These are phyloP conservation scores for Bombus waltoni DNA, from an alignment of 1,140 invertebrate genomes.

Conservation along the genomic window DNA sequence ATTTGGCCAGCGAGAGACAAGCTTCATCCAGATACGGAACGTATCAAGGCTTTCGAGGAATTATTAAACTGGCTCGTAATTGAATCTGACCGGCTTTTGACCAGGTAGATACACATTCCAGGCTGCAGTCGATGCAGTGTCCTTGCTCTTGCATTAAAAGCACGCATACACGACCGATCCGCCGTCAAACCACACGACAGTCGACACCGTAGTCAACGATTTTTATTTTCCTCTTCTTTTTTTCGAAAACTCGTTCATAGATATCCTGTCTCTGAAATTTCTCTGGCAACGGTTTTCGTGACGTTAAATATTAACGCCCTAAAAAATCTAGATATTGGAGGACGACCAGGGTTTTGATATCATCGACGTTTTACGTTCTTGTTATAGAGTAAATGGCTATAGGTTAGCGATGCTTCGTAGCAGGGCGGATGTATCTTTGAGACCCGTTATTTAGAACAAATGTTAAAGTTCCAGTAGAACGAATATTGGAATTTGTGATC, in stretches of 20 bases:
- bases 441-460: neutral
- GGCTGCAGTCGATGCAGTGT: neutral
- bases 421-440: too few relatives aligned
- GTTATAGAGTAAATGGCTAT: too few relatives aligned
- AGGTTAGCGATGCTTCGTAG: too few relatives aligned
- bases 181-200: neutral
- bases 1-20: conserved; percentile 41
- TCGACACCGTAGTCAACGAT: neutral
- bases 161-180: too few relatives aligned
- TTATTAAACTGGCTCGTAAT: conserved; percentile 74
- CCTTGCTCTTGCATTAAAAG: neutral
- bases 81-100: conserved; percentile 73
- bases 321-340: neutral
- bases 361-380: too few relatives aligned
- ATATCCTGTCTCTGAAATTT: conserved; percentile 11
- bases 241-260: neutral
- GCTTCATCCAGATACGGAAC: conserved; percentile 53
- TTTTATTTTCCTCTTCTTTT: neutral
- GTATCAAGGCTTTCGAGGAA: conserved; percentile 66
- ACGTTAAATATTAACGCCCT: neutral
- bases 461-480: neutral
- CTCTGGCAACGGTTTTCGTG: neutral
- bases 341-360: neutral
- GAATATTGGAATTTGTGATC: neutral
- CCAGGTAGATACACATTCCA: conserved; percentile 63